These are phyloP conservation scores for Lepidurus couesii DNA, from an alignment of 1,140 invertebrate species.

Conservation along the genomic window DNA sequence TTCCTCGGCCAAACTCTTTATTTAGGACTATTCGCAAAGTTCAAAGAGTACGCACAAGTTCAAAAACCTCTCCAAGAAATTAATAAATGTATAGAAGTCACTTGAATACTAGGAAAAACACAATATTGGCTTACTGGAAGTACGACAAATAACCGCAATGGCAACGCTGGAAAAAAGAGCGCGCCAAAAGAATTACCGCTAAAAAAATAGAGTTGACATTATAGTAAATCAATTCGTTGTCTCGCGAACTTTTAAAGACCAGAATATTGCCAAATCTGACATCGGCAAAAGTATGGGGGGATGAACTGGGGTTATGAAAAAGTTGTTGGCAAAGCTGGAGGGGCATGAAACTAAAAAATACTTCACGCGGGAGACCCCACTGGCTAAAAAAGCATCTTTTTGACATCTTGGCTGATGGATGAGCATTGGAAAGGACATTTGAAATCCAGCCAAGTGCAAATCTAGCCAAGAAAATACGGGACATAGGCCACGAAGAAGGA, in stretches of 20 bases:
- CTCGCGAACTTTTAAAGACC: background rate
- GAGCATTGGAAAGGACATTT: constrained; percentile 15
- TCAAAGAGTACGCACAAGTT: too few relatives aligned
- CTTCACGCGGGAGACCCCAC: background rate
- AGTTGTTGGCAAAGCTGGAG: background rate
- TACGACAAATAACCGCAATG: too few relatives aligned
- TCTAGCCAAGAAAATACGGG: background rate
- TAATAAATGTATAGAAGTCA: too few relatives aligned
- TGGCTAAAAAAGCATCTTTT: constrained; percentile 9
- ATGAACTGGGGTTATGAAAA: constrained; percentile 16
- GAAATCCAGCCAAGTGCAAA: constrained; percentile 15
- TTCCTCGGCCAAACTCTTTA: too few relatives aligned
- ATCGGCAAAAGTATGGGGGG: background rate
- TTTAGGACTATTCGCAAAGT: too few relatives aligned
- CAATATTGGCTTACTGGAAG: too few relatives aligned
- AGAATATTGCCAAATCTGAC: constrained; percentile 11
- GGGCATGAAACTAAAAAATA: background rate
- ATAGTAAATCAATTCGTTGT: background rate
- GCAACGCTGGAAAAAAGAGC: too few relatives aligned
- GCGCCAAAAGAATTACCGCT: background rate
- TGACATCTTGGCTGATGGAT: constrained; percentile 21
- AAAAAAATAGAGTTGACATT: background rate
- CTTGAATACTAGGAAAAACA: too few relatives aligned
- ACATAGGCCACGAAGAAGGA: background rate
- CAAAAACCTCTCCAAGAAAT: too few relatives aligned